Percentiles rank a stretch among this genome's conserved stretches.
Conservation (phyloP, 2,797 vertebrate genomes). For the Erpetoichthys calabaricus region DNA sequence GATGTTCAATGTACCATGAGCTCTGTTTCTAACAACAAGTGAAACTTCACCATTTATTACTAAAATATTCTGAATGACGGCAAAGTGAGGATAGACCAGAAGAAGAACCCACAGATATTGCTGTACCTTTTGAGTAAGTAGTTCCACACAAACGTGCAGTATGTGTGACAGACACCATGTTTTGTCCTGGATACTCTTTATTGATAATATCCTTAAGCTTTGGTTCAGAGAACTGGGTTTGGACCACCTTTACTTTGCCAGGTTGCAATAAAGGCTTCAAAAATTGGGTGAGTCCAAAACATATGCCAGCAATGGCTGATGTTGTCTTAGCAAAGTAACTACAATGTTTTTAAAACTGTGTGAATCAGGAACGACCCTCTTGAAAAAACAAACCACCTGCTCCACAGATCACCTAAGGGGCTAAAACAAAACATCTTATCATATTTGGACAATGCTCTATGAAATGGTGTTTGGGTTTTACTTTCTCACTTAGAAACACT, state of each 20-base stretch:
- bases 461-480: constrained; percentile 16
- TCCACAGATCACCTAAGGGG: constrained; percentile 13
- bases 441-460: constrained; percentile 16
- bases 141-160: constrained; percentile 10
- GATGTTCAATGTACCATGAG: constrained; percentile 18
- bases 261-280: constrained; percentile 5
- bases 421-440: constrained; percentile 18
- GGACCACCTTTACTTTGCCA: too few relatives aligned
- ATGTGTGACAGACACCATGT: constrained; percentile 7
- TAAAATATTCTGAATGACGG: constrained; percentile 13
- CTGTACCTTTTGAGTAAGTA: constrained; percentile 16
- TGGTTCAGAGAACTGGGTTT: too few relatives aligned
- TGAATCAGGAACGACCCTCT: constrained; percentile 7
- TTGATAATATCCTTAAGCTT: not conserved
- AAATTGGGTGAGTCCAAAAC: constrained; percentile 14
- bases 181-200: constrained; percentile 11
- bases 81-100: constrained; percentile 16
- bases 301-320: constrained; percentile 17
- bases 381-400: constrained; percentile 14
- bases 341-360: constrained; percentile 3
- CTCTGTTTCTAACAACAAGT: constrained; percentile 14
- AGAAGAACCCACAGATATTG: constrained; percentile 11
- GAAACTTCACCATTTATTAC: constrained; percentile 5
- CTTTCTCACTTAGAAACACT: constrained; percentile 10
- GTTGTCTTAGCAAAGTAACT: constrained; percentile 11